Evolutionary conservation across 2,113 vertebrate genomes (phyloP).

Genomic region (Cynoglossus semilaevis): DNA sequence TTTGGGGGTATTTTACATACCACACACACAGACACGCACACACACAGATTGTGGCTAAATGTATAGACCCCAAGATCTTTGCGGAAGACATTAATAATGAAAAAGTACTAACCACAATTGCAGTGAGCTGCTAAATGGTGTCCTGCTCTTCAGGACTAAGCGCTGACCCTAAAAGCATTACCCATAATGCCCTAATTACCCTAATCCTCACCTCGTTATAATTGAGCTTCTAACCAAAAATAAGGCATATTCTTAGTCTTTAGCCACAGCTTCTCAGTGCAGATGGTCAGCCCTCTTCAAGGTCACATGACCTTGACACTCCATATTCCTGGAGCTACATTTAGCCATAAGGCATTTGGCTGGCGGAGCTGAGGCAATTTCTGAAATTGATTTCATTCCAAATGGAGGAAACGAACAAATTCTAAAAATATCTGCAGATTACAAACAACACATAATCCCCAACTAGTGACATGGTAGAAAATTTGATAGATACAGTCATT

Average conservation of each 20-base stretch:
- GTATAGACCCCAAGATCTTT: slow-evolving; percentile 33
- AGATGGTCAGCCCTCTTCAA: slow-evolving; percentile 16
- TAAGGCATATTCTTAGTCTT: slow-evolving; percentile 29
- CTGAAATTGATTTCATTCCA: not conserved
- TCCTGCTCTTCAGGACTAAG: slow-evolving; percentile 40
- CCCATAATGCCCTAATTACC: slow-evolving; percentile 48
- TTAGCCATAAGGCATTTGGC: slow-evolving; percentile 37
- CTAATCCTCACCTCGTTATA: slow-evolving; percentile 60
- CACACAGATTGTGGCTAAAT: slow-evolving; percentile 13
- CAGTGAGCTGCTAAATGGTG: slow-evolving; percentile 45
- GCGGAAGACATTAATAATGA: slow-evolving; percentile 29
- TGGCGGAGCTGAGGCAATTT: not conserved
- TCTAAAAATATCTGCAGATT: not conserved
- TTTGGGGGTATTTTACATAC: too few relatives aligned
- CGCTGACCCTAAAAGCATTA: slow-evolving; percentile 41
- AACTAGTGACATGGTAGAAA: not conserved
- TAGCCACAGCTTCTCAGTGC: slow-evolving; percentile 3
- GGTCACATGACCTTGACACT: slow-evolving; percentile 28
- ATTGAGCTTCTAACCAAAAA: slow-evolving; percentile 43
- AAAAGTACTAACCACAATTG: slow-evolving; percentile 48
- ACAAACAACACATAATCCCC: not conserved
- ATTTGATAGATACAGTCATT: slow-evolving; percentile 4
- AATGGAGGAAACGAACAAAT: not conserved
- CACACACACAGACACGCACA: too few relatives aligned
- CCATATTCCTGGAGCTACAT: slow-evolving; percentile 39